Conservation (phyloP, 2,113 vertebrate species). For the Zapus hudsonius region DNA sequence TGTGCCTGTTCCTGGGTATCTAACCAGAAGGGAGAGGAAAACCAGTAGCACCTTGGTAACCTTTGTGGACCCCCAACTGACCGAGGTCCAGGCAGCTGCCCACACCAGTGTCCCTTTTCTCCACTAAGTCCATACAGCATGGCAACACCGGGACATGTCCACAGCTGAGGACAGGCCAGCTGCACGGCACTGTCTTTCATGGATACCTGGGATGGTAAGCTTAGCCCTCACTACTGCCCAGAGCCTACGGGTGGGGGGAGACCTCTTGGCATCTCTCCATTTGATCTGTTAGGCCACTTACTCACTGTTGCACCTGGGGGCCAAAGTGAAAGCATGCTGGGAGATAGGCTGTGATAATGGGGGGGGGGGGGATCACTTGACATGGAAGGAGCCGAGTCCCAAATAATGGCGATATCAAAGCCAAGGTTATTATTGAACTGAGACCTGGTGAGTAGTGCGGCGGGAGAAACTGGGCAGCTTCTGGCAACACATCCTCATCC, state of each 20-base stretch:
- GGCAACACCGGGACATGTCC: too few relatives aligned
- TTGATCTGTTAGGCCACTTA: neutral
- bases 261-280: neutral
- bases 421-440: constrained; percentile 71
- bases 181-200: too few relatives aligned
- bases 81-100: too few relatives aligned
- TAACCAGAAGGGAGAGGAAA: neutral
- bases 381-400: neutral
- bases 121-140: neutral
- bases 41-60: neutral
- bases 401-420: neutral
- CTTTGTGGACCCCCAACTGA: neutral
- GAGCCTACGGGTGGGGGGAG: neutral
- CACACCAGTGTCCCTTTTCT: too few relatives aligned
- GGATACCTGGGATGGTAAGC: neutral
- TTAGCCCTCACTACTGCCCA: neutral
- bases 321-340: neutral
- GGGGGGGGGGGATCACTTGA: neutral
- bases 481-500: neutral
- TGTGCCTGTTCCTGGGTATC: neutral
- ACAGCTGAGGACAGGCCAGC: neutral
- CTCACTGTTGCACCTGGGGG: neutral
- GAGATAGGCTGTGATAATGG: neutral
- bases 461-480: neutral
- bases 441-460: neutral